Evolutionary conservation across 2,888 invertebrate genomes (phyloP), one percentile per base, ranked within the genome.

Genomic region (Hyposoter dolosus): DNA sequence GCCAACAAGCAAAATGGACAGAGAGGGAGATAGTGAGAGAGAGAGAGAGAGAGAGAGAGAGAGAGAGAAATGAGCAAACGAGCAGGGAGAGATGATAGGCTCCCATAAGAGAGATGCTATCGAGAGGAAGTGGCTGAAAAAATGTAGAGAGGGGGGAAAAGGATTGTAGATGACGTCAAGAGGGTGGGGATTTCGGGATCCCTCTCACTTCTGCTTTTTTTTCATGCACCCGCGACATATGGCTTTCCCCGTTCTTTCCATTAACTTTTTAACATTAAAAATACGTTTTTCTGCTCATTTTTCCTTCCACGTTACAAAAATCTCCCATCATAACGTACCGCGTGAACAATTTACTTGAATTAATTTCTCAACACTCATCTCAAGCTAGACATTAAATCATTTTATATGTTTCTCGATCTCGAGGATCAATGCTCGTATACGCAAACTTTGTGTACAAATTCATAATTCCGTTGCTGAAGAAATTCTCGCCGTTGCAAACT

Each of bases 1-100:
- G 69, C 69, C 84, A 71, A 72, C 75, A 69, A 78, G 82, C 23
- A 23, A 71, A 15, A 63, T 40, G 74, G 35, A 69, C 77, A 71
- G 63, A 50, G 47, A 56, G 53, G 43, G 60, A 60, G 72, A 66
- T 43, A 45, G 72, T 72, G 74, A 19, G 65, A 35, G 75, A 43
- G 19, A 47, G 43, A 69, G 60, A 60, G 72, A 66, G 50, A 45
- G 72, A 76, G 74, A 19, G 65, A 35, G 75, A 43, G 19, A 47
- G 40, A 32, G 47, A 66, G 68, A 75, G 80, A 72, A 71, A 65
- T 23, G 69, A 77, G 45, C 45, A 82, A 79, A 80, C 63, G 71
- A 80, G 50, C 47, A 69, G 60, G 78, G 15, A 47, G 63, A 68
- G 53, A 60, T 60, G 60, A 60, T 28, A 60, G 60, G 60, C 28